A percentile compares a stretch with the other conserved stretches of the same genome.
phyloP scores from a whole-genome alignment of 2,888 invertebrate genomes.

The Mythimna loreyi region DNA sequence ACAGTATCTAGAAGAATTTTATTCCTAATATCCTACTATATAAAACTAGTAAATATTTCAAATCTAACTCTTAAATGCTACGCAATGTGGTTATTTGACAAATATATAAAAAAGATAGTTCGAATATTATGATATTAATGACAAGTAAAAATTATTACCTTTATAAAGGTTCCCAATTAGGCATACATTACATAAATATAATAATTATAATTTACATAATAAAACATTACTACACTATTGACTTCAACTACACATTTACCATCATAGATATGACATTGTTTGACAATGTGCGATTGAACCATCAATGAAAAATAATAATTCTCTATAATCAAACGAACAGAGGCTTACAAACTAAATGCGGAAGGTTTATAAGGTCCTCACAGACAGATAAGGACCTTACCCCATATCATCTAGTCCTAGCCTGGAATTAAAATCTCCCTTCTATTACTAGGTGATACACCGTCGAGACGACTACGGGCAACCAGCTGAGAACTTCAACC shows the following conservation, averaged over 20 bases:
- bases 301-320: neutral
- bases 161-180: neutral
- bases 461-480: constrained; percentile 96
- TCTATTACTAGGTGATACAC: constrained; percentile 94
- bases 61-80: constrained; percentile 7
- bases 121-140: neutral
- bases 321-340: too few species aligned
- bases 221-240: constrained; percentile 7
- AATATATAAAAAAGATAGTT: neutral
- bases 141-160: neutral
- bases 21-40: too few species aligned
- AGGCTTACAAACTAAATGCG: neutral
- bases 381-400: neutral
- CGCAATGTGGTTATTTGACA: neutral
- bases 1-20: neutral
- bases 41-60: neutral
- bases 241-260: constrained; percentile 2
- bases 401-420: neutral
- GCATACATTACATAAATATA: neutral
- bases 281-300: neutral
- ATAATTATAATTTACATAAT: constrained; percentile 2
- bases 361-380: neutral
- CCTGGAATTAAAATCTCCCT: neutral
- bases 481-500: constrained; percentile 97
- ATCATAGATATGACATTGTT: neutral